Base-by-base conservation (phyloP, 2,113 vertebrate species). In the Chloebia gouldiae region DNA sequence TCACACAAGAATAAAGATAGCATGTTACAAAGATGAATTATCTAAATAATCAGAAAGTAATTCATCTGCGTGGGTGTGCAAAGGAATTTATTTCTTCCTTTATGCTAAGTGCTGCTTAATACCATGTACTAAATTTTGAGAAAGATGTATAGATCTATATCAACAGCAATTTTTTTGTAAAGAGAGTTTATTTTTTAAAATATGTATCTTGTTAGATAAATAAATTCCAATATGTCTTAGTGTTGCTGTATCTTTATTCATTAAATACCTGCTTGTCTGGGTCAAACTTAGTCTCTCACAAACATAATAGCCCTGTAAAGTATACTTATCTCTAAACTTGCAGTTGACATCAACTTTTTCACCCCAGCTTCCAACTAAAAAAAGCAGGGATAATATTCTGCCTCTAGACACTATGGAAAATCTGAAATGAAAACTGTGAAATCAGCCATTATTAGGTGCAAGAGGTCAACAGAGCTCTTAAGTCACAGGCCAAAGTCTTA, bases 31-130 rank as follows among this genome's bases (percentile, higher is more conserved):
- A 66, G 30, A 7, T 31, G 10, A 83, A 90, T 88, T 78, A 40
- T 20, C 15, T 81, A 85, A 92, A 86, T n/a, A 80, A 78, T 73
- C 39, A 66, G 50, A 79, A 69, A 28, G 3, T 39, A 56, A 60
- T 66, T 88, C 0, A 0, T 50, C 12, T 75, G 6, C 82, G 22
- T 27, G 11, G 5, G 8, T 53, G 6, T 51, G 27, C 6, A 47
- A 83, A 92, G 35, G 35, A 80, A 57, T 75, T 75, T 70, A 70
- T 73, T 88, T 88, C 22, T 83, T 13, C 17, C 23, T 40, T 70
- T 20, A 37, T 9, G 3, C 13, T 92, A 80, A 90, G 15, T 42
- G 63, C 20, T 59, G 59, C 31, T 86, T 77, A 72, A 33, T 57
- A 35, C 3, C 49, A 28, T 7, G 10, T 39, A 50, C 35, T 73